Evolutionary conservation across 2,113 vertebrate species (phyloP).

Genomic region (Lasiurus borealis): DNA sequence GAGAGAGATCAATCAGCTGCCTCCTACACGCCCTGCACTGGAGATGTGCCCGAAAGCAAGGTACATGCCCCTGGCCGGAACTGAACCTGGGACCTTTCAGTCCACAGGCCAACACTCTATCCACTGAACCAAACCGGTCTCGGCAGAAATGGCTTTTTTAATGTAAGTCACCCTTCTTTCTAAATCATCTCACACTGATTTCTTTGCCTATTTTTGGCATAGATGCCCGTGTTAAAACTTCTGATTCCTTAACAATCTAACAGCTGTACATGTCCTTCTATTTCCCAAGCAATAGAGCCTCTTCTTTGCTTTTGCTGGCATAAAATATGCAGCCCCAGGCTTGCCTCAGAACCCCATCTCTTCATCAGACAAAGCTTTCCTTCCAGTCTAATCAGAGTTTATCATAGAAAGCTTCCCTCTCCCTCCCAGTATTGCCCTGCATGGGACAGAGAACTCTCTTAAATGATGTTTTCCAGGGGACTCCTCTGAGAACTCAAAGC

Average conservation of each 20-base stretch:
- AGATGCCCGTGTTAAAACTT: slow-evolving; percentile 15
- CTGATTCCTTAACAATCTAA: slow-evolving; percentile 31
- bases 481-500: slow-evolving; percentile 43
- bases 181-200: slow-evolving; percentile 34
- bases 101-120: no score
- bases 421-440: neutral
- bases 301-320: slow-evolving; percentile 63
- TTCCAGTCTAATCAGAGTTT: slow-evolving; percentile 30
- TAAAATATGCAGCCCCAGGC: slow-evolving; percentile 41
- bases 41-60: no score
- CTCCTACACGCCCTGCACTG: no score
- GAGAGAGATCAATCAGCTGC: no score
- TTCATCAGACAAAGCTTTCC: slow-evolving; percentile 64
- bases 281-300: neutral
- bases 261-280: slow-evolving; percentile 33
- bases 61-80: no score
- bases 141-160: slow-evolving; percentile 55
- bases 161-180: slow-evolving; percentile 22
- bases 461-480: neutral
- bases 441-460: neutral
- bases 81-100: no score
- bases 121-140: no score
- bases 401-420: neutral
- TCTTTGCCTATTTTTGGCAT: slow-evolving; percentile 20
- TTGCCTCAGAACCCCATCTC: neutral